Base-by-base conservation (phyloP, 2,888 invertebrate species). In the Ceramica pisi region DNA sequence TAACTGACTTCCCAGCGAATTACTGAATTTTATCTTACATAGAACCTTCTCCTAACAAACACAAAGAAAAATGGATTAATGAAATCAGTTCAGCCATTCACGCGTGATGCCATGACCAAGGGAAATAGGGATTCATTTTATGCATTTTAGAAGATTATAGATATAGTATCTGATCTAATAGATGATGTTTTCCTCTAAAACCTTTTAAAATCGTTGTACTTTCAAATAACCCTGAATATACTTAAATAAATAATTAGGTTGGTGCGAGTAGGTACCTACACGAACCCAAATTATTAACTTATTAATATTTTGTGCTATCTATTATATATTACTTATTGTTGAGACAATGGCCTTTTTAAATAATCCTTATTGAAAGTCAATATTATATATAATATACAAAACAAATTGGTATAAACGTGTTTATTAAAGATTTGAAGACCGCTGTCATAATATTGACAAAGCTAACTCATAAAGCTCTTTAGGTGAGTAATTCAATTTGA, bases 301-400 rank as follows among this genome's bases (percentile, higher is more conserved):
- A 56, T 50, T 7, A 7, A 12, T 38, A 51, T 67, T 48, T 75
- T 31, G 12, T 44, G 10, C 4, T 9, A 4, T 48, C n/a, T 41
- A 12, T 38, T 21, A 57, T 31, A 14, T n/a, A 3, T 14, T n/a
- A 38, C 12, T 38, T n/a, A 8, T n/a, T 35, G 10, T 60, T 57
- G 26, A 16, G n/a, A 10, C 19, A 14, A 19, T 14, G 21, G 0
- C 26, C 60, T 64, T 64, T 70, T 64, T 23, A 67, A 64, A 79
- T 67, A 67, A 64, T 66, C 41, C 53, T 57, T 71, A 66, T 81
- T 64, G 70, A n/a, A 46, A 21, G 10, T 53, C 46, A 67, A 71
- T 53, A 64, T n/a, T n/a, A n/a, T n/a, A n/a, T n/a, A n/a, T n/a
- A n/a, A n/a, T n/a, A n/a, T n/a, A n/a, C n/a, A n/a, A n/a, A n/a